Evolutionary conservation across 2,888 invertebrate species (phyloP).

Genomic region (Nowickia ferox): DNA sequence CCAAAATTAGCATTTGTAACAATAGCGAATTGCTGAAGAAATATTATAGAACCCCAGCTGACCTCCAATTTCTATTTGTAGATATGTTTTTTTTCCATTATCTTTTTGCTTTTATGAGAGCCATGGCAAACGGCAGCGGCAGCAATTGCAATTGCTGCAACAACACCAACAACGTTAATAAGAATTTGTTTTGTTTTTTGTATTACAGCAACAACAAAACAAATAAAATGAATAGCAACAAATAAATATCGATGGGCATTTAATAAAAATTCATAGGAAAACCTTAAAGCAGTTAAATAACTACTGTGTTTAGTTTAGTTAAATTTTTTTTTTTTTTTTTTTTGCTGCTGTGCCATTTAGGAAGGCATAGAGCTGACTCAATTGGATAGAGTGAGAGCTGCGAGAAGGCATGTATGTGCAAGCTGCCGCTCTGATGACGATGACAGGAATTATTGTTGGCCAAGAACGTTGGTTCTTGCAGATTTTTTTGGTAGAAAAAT

Average conservation of each 20-base stretch:
- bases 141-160: conserved; percentile 46
- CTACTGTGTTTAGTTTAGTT: conserved; percentile 70
- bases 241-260: conserved; percentile 71
- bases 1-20: conserved; percentile 82
- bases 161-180: background rate
- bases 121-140: conserved; percentile 70
- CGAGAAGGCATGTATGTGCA: conserved; percentile 5
- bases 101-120: conserved; percentile 48
- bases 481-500: conserved; percentile 38
- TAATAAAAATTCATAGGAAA: conserved; percentile 72
- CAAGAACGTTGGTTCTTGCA: conserved; percentile 4
- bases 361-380: conserved; percentile 1
- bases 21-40: conserved; percentile 74
- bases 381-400: conserved; percentile 2
- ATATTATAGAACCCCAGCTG: conserved; percentile 69
- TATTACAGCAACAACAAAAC: background rate
- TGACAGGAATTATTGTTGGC: conserved; percentile 31
- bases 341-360: conserved; percentile 47
- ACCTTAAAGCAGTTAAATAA: conserved; percentile 71
- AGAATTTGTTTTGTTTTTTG: too few relatives aligned
- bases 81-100: conserved; percentile 4
- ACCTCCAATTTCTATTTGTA: conserved; percentile 72
- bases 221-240: conserved; percentile 42
- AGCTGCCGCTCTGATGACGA: conserved; percentile 16
- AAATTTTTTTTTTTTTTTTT: conserved; percentile 14